phyloP scores from a whole-genome alignment of 2,797 vertebrate species.

The Siniperca obscura region DNA sequence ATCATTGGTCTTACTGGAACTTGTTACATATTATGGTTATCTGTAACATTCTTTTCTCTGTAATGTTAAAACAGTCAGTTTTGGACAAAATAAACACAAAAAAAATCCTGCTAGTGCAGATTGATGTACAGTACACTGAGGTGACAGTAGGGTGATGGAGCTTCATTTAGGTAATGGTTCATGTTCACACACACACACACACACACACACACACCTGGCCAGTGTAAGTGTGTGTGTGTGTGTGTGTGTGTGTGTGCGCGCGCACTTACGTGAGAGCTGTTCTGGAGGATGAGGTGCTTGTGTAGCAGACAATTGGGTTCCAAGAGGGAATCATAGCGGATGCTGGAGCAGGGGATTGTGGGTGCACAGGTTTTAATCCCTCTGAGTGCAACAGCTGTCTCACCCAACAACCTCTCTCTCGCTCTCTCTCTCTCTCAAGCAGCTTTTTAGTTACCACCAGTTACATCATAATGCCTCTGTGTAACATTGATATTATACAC shows the following conservation, averaged over 20 bases:
- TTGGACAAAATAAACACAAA: background rate
- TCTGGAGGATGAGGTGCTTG: conserved; percentile 69
- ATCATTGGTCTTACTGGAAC: background rate
- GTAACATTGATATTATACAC: background rate
- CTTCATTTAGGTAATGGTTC: conserved; percentile 21
- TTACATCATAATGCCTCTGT: conserved; percentile 3
- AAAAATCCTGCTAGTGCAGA: background rate
- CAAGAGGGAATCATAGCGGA: conserved; percentile 51
- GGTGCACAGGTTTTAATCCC: conserved; percentile 72
- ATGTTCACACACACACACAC: background rate
- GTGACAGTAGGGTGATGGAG: background rate
- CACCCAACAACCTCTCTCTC: conserved; percentile 12
- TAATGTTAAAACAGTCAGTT: background rate
- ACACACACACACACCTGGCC: background rate
- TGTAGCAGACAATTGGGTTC: conserved; percentile 53
- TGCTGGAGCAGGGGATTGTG: conserved; percentile 68
- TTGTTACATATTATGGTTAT: background rate
- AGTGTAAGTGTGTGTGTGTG: conserved; percentile 6
- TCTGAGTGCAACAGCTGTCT: conserved; percentile 69
- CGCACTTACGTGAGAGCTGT: conserved; percentile 32
- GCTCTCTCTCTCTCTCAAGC: background rate
- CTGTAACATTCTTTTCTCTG: background rate
- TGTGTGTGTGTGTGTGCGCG: background rate
- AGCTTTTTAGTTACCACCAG: conserved; percentile 2
- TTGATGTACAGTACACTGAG: background rate